Evolutionary conservation across 2,797 vertebrate genomes (phyloP), one percentile per base, ranked within the genome.

Genomic region (Pseudochaenichthys georgianus): DNA sequence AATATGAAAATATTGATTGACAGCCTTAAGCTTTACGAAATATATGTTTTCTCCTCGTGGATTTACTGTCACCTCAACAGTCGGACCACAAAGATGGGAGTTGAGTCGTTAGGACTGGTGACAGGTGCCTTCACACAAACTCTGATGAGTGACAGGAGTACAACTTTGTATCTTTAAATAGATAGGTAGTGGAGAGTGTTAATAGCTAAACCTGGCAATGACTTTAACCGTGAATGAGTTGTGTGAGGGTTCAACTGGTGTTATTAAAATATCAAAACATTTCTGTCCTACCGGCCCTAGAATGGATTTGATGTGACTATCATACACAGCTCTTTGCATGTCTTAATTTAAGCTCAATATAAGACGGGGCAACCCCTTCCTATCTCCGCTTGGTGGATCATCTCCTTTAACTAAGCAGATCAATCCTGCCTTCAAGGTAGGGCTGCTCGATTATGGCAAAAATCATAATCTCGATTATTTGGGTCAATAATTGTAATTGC

Each of bases 301-400:
- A 68, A 57, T 74, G 65, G 80, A 77, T 80, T 83, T 68, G 52
- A 55, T 77, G 80, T 53, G 77, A 79, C 70, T 82, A 76, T 88
- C 71, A 51, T 34, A n/a, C 4, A 17, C 50, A 23, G 73, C 50
- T 78, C 86, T 75, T 57, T 72, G 47, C 59, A 7, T 53, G 67
- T 82, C 74, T 89, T 38, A n/a, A 61, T 42, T 68, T 86, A 81
- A 87, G 61, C 87, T 83, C 53, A 51, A 73, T 76, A 67, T 79
- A 60, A 87, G 80, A 87, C 8, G 46, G 80, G 77, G 75, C 78
- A 77, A 70, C 85, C 81, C 75, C 48, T 51, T 77, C 81, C 71
- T 80, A 81, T 90, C 81, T 70, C n/a, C 3, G 54, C 87, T 87
- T 78, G 75, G 71, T 83, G 89, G 85, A 89, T 89, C 84, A 88